phyloP scores from a whole-genome alignment of 1,140 invertebrate genomes.

The Euura lappo region DNA sequence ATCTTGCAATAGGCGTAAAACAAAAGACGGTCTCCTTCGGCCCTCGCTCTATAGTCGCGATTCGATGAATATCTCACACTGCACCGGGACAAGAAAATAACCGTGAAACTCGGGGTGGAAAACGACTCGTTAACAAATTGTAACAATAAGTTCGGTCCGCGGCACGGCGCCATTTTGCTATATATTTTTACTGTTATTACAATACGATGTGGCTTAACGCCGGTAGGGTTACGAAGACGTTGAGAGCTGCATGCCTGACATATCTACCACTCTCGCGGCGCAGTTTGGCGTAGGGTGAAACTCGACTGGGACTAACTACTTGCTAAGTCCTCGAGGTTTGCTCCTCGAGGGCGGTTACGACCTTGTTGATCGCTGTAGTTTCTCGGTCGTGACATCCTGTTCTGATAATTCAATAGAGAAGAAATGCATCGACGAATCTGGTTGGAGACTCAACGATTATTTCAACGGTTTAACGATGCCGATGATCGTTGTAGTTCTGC shows the following conservation, averaged over 20 bases:
- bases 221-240: slow-evolving; percentile 18
- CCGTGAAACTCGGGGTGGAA: neutral
- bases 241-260: neutral
- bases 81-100: slow-evolving; percentile 5
- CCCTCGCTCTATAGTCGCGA: neutral
- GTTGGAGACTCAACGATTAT: neutral
- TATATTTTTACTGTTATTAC: slow-evolving; percentile 29
- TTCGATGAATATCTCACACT: slow-evolving; percentile 7
- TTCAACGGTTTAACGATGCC: neutral
- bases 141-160: slow-evolving; percentile 23
- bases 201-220: slow-evolving; percentile 23
- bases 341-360: slow-evolving; percentile 38
- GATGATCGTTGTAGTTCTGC: neutral
- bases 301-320: slow-evolving; percentile 42
- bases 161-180: slow-evolving; percentile 14
- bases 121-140: slow-evolving; percentile 27
- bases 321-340: slow-evolving; percentile 46
- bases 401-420: slow-evolving; percentile 14
- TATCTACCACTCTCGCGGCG: slow-evolving; percentile 27
- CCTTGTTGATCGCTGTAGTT: slow-evolving; percentile 46
- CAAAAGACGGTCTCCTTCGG: slow-evolving; percentile 17
- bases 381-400: slow-evolving; percentile 29
- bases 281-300: slow-evolving; percentile 24
- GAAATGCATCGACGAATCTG: too few relatives aligned
- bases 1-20: slow-evolving; percentile 23